phyloP scores from a whole-genome alignment of 2,113 vertebrate species.

The Microcebus lehilahytsara region DNA sequence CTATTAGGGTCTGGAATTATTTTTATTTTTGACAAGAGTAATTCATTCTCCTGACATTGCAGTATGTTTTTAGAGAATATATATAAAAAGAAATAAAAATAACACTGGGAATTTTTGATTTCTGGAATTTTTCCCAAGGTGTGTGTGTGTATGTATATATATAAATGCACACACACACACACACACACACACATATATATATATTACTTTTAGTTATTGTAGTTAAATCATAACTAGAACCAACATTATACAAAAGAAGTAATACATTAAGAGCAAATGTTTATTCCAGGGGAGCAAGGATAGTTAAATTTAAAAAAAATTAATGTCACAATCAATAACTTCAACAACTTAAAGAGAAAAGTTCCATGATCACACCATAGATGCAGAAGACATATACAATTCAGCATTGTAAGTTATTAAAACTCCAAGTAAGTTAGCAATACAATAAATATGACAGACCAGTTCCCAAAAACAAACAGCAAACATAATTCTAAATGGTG shows the following conservation, averaged over 20 bases:
- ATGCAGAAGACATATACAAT: neutral
- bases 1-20: neutral
- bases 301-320: neutral
- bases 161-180: too few relatives aligned
- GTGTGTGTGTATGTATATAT: neutral
- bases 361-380: neutral
- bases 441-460: neutral
- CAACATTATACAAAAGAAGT: neutral
- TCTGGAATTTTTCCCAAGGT: too few relatives aligned
- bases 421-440: neutral
- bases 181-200: neutral
- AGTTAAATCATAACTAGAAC: neutral
- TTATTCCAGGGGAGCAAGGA: neutral
- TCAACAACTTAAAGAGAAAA: neutral
- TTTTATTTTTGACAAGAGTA: slow-evolving; percentile 45
- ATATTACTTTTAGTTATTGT: neutral
- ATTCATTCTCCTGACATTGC: neutral
- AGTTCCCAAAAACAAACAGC: neutral
- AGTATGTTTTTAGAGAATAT: neutral
- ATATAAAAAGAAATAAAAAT: neutral
- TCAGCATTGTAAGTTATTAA: neutral
- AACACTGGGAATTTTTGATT: neutral
- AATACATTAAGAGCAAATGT: neutral
- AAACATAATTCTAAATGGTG: neutral
- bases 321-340: neutral